Evolutionary conservation across 1,140 invertebrate species (phyloP), one percentile per base, ranked within the genome.

Genomic region (Artemia franciscana): DNA sequence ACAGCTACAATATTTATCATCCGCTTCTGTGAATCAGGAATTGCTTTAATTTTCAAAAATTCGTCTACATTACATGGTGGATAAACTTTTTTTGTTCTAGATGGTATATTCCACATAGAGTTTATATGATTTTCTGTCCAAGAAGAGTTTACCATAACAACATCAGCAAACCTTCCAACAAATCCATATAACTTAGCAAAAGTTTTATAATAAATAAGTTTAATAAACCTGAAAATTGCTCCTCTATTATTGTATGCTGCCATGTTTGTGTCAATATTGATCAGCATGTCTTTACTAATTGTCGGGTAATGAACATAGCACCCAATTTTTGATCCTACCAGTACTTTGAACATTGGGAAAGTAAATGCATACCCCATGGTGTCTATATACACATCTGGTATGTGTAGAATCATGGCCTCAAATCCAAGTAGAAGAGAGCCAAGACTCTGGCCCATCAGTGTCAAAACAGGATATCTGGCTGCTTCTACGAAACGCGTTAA

Each of bases 261-360:
- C 51, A 80, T 72, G 60, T 86, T 77, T 60, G 77, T 77, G 60
- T 84, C 80, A 3, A 97, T 86, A 60, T 82, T 77, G 24, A 78
- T 77, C 62, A 96, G 75, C 94, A 98, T 98, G 69, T 96, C 91
- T 0, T 81, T 83, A 58, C 90, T 96, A 65, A 99, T 93, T 1
- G 88, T 90, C 0, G 95, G 95, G 76, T 98, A 99, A 76, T 99
- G 95, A 1, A 91, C 85, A 71, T 99, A 98, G 65, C 82, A 85
- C 5, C 79, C 86, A 3, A 93, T 82, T 57, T 68, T 68, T 67
- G 85, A 91, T 12, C 79, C 76, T 5, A 83, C 88, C 63, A 95
- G 71, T 69, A 82, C 85, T 61, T 82, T 83, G 74, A 99, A 96
- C 27, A 95, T 68, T 0, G 91, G 90, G 67, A 89, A 79, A 0